Evolutionary conservation across 2,113 vertebrate genomes (phyloP).

Genomic region (Diglossa brunneiventris): DNA sequence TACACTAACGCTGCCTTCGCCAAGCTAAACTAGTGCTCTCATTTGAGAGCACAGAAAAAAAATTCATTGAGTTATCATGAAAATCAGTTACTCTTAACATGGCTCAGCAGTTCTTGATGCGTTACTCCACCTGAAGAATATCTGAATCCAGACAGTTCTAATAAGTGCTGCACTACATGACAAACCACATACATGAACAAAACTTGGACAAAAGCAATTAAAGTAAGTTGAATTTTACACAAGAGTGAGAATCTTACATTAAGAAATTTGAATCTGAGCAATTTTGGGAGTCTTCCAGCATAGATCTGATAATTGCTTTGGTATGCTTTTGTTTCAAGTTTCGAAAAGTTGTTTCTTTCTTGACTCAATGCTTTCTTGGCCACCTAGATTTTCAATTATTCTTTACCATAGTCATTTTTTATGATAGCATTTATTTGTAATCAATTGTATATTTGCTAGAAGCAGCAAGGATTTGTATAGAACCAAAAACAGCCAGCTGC

Average conservation of each 20-base stretch:
- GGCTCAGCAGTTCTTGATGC: background rate
- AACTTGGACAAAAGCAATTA: background rate
- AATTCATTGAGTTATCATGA: background rate
- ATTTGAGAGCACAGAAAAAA: background rate
- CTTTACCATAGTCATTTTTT: background rate
- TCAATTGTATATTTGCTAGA: background rate
- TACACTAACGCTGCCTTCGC: background rate
- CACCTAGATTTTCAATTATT: background rate
- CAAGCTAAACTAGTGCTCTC: background rate
- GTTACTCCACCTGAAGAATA: background rate
- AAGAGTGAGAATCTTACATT: background rate
- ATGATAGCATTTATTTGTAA: background rate
- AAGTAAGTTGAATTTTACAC: background rate
- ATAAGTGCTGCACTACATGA: background rate
- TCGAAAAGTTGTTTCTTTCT: background rate
- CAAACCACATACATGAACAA: fast-evolving
- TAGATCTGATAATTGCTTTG: background rate
- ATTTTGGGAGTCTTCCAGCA: background rate
- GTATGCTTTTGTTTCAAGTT: background rate
- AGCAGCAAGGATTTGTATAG: background rate
- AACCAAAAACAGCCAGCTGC: background rate
- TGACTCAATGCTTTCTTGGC: background rate
- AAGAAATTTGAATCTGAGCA: background rate
- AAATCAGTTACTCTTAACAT: background rate
- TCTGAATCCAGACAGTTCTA: background rate